A percentile compares a stretch with the other conserved stretches of the same genome.
Conservation (phyloP, 2,888 invertebrate genomes). For the Alitta virens region DNA sequence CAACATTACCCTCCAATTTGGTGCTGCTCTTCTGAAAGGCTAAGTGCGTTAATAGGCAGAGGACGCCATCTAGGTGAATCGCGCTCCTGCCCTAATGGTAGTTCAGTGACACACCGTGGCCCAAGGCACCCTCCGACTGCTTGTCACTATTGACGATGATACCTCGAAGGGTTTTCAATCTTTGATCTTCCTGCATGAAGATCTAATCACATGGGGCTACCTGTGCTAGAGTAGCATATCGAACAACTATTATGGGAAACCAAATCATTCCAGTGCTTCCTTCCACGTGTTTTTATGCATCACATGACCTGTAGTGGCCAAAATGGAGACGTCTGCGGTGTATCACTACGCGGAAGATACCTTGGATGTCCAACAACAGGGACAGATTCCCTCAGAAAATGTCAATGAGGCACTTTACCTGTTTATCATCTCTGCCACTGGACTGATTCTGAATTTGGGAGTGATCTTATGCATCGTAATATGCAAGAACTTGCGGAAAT, state of each 20-base stretch:
- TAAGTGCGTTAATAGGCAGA: too few relatives aligned
- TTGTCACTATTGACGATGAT: too few relatives aligned
- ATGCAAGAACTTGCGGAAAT: conserved; percentile 41
- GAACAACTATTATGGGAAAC: neutral
- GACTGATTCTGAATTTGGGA: conserved; percentile 47
- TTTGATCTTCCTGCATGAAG: too few relatives aligned
- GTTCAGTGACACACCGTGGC: too few relatives aligned
- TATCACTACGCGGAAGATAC: neutral
- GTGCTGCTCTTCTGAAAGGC: too few relatives aligned
- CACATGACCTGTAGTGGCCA: neutral
- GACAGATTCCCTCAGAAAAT: conserved; percentile 22
- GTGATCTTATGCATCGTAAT: conserved; percentile 46
- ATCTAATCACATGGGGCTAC: too few relatives aligned
- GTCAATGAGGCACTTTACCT: conserved; percentile 52
- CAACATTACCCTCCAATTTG: too few relatives aligned
- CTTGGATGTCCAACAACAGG: neutral
- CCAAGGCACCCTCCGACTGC: too few relatives aligned
- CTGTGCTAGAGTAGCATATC: neutral
- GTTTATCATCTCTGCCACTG: conserved; percentile 47
- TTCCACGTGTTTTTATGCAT: too few relatives aligned
- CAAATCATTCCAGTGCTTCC: neutral
- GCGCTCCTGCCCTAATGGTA: too few relatives aligned
- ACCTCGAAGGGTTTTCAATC: too few relatives aligned
- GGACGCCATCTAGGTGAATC: too few relatives aligned
- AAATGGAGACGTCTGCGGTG: neutral